A percentile compares a stretch with the other conserved stretches of the same genome.
These are phyloP conservation scores for Leptestheria dahalacensis DNA, from an alignment of 1,140 invertebrate genomes.

Conservation along the genomic window DNA sequence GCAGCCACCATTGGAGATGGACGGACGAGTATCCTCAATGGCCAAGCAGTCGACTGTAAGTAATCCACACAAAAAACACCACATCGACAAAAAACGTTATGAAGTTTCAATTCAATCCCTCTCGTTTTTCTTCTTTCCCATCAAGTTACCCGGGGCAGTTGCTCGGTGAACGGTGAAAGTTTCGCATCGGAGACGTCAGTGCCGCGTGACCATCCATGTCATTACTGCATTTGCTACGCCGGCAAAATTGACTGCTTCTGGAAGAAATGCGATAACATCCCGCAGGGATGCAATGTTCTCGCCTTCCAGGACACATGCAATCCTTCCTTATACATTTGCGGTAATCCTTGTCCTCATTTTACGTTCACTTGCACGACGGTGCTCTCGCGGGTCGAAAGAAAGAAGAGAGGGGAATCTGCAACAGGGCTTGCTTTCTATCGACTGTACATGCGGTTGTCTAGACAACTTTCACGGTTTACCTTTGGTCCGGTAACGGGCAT, in stretches of 20 bases:
- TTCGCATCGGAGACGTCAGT: slow-evolving; percentile 15
- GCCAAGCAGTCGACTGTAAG: slow-evolving; percentile 12
- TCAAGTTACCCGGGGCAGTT: slow-evolving; percentile 9
- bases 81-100: too few relatives aligned
- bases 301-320: slow-evolving; percentile 18
- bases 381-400: not conserved
- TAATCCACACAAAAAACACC: not conserved
- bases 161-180: slow-evolving; percentile 1
- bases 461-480: too few relatives aligned
- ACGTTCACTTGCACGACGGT: not conserved
- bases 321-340: slow-evolving; percentile 18
- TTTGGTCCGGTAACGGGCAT: too few relatives aligned
- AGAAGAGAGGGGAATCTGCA: not conserved
- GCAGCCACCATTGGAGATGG: slow-evolving; percentile 14
- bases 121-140: too few relatives aligned
- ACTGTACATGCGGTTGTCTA: too few relatives aligned
- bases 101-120: too few relatives aligned
- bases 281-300: slow-evolving; percentile 18
- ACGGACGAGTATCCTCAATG: slow-evolving; percentile 9
- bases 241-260: slow-evolving; percentile 21
- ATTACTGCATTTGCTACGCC: slow-evolving; percentile 20
- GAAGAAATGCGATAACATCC: slow-evolving; percentile 19
- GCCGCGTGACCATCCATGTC: slow-evolving; percentile 18
- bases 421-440: too few relatives aligned
- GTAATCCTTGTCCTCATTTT: slow-evolving; percentile 8